A percentile compares a stretch with the other conserved stretches of the same genome.
Conservation (phyloP, 2,888 invertebrate species). For the Lydus trimaculatus region DNA sequence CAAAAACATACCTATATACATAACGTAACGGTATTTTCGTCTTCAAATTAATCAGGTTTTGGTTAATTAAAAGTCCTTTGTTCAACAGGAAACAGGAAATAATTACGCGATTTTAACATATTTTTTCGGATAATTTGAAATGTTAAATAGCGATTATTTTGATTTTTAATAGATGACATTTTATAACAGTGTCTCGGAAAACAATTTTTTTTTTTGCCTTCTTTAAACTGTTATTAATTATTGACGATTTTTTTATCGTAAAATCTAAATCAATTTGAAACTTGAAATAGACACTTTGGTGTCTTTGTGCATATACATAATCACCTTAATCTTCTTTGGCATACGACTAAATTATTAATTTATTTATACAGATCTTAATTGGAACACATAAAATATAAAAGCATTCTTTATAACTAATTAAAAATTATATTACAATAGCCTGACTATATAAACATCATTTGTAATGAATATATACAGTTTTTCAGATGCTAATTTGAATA, state of each 20-base stretch:
- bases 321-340: constrained; percentile 8
- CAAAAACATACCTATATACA: not conserved
- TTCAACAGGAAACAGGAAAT: constrained; percentile 25
- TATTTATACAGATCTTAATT: constrained; percentile 23
- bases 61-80: not conserved
- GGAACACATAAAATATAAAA: constrained; percentile 16
- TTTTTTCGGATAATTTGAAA: constrained; percentile 18
- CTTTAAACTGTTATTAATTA: constrained; percentile 16
- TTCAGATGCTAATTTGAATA: constrained; percentile 28
- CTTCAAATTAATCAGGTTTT: not conserved
- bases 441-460: constrained; percentile 28
- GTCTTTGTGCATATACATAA: not conserved
- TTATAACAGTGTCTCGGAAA: not conserved
- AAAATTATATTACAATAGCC: constrained; percentile 21
- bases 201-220: not conserved
- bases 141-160: constrained; percentile 4
- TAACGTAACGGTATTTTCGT: not conserved
- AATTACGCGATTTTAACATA: constrained; percentile 23
- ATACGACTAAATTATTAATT: not conserved
- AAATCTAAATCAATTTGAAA: not conserved
- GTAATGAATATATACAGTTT: constrained; percentile 20
- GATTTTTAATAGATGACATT: not conserved
- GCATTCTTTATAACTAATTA: constrained; percentile 29
- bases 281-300: not conserved
- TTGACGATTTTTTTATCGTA: not conserved